Base-by-base conservation (phyloP, 2,888 invertebrate genomes). In the Hipparchia sbordonii region DNA sequence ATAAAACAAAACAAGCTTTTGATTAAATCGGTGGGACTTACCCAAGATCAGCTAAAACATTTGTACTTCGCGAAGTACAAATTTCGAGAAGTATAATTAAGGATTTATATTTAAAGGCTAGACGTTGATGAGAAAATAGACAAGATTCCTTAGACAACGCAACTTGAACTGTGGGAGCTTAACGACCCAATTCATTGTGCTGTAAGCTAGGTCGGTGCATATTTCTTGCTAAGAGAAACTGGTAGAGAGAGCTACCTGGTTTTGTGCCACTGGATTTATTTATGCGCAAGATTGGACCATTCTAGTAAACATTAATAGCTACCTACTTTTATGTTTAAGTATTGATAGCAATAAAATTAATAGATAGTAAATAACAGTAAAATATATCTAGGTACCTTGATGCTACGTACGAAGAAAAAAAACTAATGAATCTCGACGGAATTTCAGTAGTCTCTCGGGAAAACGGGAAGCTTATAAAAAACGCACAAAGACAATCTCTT, bases 151-250 rank as follows among this genome's bases (percentile, higher is more conserved):
- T 13, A 69, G 68, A 48, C 67, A 72, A 61, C 63, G 71, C 71
- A 60, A 51, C 67, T 71, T 62, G 70, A 57, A 68, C 63, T 68
- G 61, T 72, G 66, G 70, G 56, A 57, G 71, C 72, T 65, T 72
- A 61, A 71, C 71, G 72, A 72, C 67, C 68, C 73, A 68, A 75
- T 75, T 75, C 72, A 73, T 75, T 73, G 72, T 70, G 52, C 65
- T 68, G 71, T 75, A 54, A 75, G 66, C 67, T 60, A 72, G 68
- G 72, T 75, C 71, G 70, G 72, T 67, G 61, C 72, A 74, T 70
- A 67, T 71, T 73, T 63, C 71, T 75, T 75, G 54, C 62, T 68
- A 68, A 72, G 67, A 60, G 70, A 46, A 67, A 67, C 70, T 59
- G 51, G 52, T 61, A 9, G 8, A 39, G 61, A 9, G 8, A 39